phyloP scores from a whole-genome alignment of 2,113 vertebrate species.

The Dasyprocta punctata region DNA sequence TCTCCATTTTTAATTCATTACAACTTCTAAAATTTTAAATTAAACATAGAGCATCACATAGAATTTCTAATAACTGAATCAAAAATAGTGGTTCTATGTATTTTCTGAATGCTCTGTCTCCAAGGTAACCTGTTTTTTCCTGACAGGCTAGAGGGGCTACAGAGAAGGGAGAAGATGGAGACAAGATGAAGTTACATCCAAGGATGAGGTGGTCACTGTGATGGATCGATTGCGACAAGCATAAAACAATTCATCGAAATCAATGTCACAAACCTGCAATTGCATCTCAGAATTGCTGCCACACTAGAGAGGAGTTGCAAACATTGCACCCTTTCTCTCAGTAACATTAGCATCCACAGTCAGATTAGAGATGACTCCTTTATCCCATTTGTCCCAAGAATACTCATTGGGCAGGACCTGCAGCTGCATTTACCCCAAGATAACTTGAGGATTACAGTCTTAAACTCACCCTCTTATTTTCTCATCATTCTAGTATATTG shows the following conservation, averaged over 20 bases:
- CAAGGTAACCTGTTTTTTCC: constrained; percentile 73
- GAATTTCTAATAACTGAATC: constrained; percentile 41
- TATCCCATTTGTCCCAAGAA: not conserved
- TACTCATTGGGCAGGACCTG: not conserved
- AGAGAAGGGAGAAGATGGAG: constrained; percentile 64
- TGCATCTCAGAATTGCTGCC: constrained; percentile 32
- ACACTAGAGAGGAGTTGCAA: not conserved
- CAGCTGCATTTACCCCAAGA: not conserved
- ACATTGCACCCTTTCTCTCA: not conserved
- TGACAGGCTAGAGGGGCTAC: constrained; percentile 55
- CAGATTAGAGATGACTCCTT: not conserved
- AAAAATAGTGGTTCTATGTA: constrained; percentile 30
- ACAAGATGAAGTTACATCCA: constrained; percentile 66
- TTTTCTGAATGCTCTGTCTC: constrained; percentile 72
- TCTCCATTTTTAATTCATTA: constrained; percentile 29
- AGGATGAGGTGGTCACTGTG: constrained; percentile 60
- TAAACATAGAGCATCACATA: constrained; percentile 26
- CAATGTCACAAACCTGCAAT: constrained; percentile 55
- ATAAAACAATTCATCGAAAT: constrained; percentile 77
- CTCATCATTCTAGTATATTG: not conserved
- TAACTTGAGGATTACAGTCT: not conserved
- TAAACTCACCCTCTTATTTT: not conserved
- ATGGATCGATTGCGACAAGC: constrained; percentile 58
- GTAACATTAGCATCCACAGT: not conserved
- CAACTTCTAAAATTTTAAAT: constrained; percentile 31